Base-by-base conservation (phyloP, 2,797 vertebrate genomes). In the Salarias fasciatus region DNA sequence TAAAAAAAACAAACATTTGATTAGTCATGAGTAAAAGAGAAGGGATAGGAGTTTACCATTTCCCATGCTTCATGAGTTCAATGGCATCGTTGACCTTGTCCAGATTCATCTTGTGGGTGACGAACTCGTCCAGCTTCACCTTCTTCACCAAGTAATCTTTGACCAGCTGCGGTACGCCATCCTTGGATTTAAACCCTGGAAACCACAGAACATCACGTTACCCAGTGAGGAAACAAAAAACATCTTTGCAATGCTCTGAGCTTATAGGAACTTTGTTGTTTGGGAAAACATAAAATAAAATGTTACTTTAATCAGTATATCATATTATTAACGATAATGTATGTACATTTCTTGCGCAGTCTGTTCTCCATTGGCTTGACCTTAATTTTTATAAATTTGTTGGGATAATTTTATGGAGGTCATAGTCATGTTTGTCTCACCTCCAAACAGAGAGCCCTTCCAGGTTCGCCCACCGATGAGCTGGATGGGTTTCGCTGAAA, bases 371-470 rank as follows among this genome's bases (percentile, higher is more conserved):
- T n/a, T n/a, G n/a, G n/a, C n/a, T n/a, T n/a, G n/a, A n/a, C n/a
- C n/a, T n/a, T n/a, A n/a, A n/a, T n/a, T n/a, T n/a, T n/a, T n/a
- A n/a, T n/a, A n/a, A n/a, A n/a, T n/a, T n/a, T n/a, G n/a, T n/a
- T n/a, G n/a, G n/a, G n/a, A n/a, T n/a, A n/a, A n/a, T n/a, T n/a
- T n/a, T n/a, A n/a, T n/a, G n/a, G 11, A 38, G 36, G 9, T 38
- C 38, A 2, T 4, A 38, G 1, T 38, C 11, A 9, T 36, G 15
- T 2, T 0, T 28, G 0, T 33, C 57, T 88, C 90, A 97, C 97
- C 97, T 93, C 97, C 97, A 79, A 98, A 96, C 0, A 95, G 71
- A 0, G 95, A 93, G 30, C 97, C 97, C 84, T 95, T 98, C 97
- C 95, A 99, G 0, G 95, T 96, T 46, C 96, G 94, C 10, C 97